Evolutionary conservation across 2,113 vertebrate species (phyloP).

Genomic region (Hippocampus zosterae): DNA sequence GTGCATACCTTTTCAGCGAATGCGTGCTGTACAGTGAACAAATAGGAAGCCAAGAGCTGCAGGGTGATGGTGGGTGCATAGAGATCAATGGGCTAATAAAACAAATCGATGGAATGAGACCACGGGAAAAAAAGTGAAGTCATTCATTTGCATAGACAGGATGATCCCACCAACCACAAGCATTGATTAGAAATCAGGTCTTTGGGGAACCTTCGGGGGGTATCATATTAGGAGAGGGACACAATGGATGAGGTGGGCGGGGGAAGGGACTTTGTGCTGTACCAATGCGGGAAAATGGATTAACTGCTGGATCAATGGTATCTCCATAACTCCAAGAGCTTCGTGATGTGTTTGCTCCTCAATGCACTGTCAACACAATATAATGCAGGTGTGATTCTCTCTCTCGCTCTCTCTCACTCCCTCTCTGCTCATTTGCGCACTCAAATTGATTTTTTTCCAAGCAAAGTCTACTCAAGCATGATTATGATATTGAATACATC

Average conservation of each 20-base stretch:
- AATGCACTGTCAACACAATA: constrained; percentile 54
- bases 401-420: not conserved
- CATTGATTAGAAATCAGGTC: constrained; percentile 73
- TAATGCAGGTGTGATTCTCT: constrained; percentile 58
- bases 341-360: constrained; percentile 45
- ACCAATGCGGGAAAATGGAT: constrained; percentile 64
- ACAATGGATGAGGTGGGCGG: constrained; percentile 39
- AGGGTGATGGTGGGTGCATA: constrained; percentile 28
- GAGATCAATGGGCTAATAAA: constrained; percentile 75
- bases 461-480: constrained; percentile 63
- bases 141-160: constrained; percentile 76
- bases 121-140: constrained; percentile 73
- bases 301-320: constrained; percentile 66
- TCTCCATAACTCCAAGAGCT: constrained; percentile 40
- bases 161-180: constrained; percentile 70
- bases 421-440: constrained; percentile 29
- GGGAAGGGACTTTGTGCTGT: constrained; percentile 47
- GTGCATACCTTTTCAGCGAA: constrained; percentile 12
- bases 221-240: constrained; percentile 71
- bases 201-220: constrained; percentile 67
- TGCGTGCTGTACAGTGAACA: constrained; percentile 55
- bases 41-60: constrained; percentile 35
- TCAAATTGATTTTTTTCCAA: constrained; percentile 28
- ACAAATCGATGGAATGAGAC: constrained; percentile 74
- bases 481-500: constrained; percentile 72